phyloP scores from a whole-genome alignment of 2,888 invertebrate species.

The Polia nebulosa region DNA sequence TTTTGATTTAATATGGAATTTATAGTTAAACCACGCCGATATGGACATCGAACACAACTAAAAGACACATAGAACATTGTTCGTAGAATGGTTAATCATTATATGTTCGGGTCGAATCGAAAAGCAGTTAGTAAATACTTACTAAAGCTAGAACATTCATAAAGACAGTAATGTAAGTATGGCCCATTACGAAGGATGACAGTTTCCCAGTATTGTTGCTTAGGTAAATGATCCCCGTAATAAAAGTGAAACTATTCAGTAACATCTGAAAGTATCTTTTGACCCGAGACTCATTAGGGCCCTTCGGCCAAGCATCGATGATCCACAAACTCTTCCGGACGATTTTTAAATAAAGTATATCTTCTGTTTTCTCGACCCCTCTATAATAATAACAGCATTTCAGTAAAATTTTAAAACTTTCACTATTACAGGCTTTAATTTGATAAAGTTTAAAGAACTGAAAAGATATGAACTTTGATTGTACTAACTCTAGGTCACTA shows the following conservation, averaged over 20 bases:
- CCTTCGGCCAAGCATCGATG: constrained; percentile 23
- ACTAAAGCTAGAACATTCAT: constrained; percentile 12
- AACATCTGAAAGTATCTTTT: background rate
- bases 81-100: background rate
- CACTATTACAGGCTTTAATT: too few species aligned
- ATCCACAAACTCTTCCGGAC: constrained; percentile 22
- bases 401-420: background rate
- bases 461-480: background rate
- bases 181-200: constrained; percentile 34
- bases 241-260: rapidly evolving
- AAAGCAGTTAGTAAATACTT: constrained; percentile 12
- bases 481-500: constrained; percentile 32
- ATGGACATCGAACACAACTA: too few species aligned
- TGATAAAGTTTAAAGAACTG: background rate
- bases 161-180: constrained; percentile 42
- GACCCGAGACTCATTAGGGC: background rate
- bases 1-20: too few species aligned
- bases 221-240: background rate
- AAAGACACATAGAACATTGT: background rate
- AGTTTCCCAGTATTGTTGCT: constrained; percentile 24
- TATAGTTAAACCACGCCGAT: too few species aligned
- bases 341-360: constrained; percentile 22
- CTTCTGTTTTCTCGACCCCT: constrained; percentile 39
- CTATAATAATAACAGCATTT: constrained; percentile 23
- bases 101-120: background rate